Conservation (phyloP, 2,888 invertebrate genomes). For the Machimus rusticus region DNA sequence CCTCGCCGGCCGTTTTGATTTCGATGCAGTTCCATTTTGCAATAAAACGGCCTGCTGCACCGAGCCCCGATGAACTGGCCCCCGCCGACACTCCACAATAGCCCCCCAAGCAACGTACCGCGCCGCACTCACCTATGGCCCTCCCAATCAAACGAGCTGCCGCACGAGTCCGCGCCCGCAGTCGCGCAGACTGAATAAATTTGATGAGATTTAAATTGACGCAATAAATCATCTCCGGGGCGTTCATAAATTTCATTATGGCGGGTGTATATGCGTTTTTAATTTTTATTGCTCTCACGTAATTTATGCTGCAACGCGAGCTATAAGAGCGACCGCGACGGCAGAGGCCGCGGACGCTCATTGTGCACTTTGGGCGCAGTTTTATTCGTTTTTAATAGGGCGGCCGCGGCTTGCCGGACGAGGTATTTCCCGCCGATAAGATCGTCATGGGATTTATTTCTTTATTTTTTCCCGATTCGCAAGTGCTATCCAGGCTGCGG, state of each 20-base stretch:
- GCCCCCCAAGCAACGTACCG: not conserved
- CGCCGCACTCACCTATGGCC: slow-evolving; percentile 4
- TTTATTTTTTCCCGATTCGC: not conserved
- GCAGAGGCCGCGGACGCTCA: not conserved
- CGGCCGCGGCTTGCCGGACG: not conserved
- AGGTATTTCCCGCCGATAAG: slow-evolving; percentile 10
- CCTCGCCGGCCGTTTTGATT: not conserved
- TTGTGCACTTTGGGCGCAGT: slow-evolving; percentile 21
- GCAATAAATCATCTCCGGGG: slow-evolving; percentile 45
- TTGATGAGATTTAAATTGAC: slow-evolving; percentile 49
- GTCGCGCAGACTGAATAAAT: slow-evolving; percentile 43
- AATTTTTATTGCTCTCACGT: slow-evolving; percentile 45
- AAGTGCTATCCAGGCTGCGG: not conserved
- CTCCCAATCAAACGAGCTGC: not conserved
- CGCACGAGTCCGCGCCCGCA: not conserved
- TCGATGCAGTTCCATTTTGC: slow-evolving; percentile 34
- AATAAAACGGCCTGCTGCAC: not conserved
- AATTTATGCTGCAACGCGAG: slow-evolving; percentile 35
- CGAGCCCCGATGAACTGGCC: not conserved
- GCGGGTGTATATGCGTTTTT: slow-evolving; percentile 48
- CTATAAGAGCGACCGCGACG: not conserved
- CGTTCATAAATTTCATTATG: slow-evolving; percentile 47
- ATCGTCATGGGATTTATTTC: not conserved
- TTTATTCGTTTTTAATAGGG: slow-evolving; percentile 33
- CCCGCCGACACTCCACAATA: not conserved